Evolutionary conservation across 2,888 invertebrate species (phyloP).

Genomic region (Cheilosia soror): DNA sequence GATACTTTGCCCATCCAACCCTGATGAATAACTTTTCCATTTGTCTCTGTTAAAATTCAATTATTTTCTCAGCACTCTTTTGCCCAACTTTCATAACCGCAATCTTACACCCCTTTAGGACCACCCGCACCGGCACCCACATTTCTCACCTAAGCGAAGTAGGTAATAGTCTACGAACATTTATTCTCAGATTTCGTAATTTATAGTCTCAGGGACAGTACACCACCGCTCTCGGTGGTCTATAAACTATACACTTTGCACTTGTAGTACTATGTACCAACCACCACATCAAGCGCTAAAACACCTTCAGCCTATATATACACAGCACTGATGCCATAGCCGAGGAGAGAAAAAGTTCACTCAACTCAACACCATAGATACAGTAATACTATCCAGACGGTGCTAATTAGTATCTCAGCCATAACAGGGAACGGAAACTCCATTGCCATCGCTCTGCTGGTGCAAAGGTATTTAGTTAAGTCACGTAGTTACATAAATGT

Average conservation of each 20-base stretch:
- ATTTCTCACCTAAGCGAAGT: not conserved
- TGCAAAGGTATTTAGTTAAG: slow-evolving; percentile 10
- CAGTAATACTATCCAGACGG: slow-evolving; percentile 54
- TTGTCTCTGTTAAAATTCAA: slow-evolving; percentile 28
- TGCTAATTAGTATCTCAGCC: slow-evolving; percentile 62
- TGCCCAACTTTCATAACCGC: slow-evolving; percentile 25
- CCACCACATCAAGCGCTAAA: not conserved
- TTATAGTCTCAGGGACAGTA: slow-evolving; percentile 39
- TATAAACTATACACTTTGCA: slow-evolving; percentile 19
- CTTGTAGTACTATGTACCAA: not conserved
- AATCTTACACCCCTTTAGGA: not conserved
- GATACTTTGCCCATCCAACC: not conserved
- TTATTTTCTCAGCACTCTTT: slow-evolving; percentile 6
- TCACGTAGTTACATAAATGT: not conserved
- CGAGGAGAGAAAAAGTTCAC: slow-evolving; percentile 34
- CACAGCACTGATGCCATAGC: not conserved
- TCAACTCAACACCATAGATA: slow-evolving; percentile 42
- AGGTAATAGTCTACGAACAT: slow-evolving; percentile 28
- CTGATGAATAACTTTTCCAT: slow-evolving; percentile 2
- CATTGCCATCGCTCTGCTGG: too few relatives aligned
- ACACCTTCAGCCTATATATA: not conserved
- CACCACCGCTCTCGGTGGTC: slow-evolving; percentile 5
- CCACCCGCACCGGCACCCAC: not conserved
- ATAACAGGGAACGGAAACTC: slow-evolving; percentile 27
- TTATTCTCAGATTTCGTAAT: slow-evolving; percentile 56